Percentiles rank a stretch among this genome's conserved stretches.
phyloP scores from a whole-genome alignment of 1,140 invertebrate species.

The Drosophila parvula region DNA sequence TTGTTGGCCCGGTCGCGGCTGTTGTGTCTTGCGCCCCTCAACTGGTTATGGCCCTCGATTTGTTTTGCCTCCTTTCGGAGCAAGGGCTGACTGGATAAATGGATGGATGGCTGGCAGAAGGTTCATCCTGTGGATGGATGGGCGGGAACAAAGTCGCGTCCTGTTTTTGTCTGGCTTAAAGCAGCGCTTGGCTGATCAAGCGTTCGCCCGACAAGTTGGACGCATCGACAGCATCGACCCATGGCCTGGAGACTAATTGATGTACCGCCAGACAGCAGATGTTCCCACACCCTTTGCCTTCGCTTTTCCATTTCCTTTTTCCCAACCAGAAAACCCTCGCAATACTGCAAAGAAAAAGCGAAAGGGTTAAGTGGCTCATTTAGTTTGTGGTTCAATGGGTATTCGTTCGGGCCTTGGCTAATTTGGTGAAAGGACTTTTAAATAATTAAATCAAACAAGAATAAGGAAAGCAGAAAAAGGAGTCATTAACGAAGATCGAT shows the following conservation, averaged over 20 bases:
- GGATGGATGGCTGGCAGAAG: background rate
- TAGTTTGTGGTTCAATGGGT: constrained; percentile 66
- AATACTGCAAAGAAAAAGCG: constrained; percentile 5
- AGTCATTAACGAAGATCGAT: constrained; percentile 27
- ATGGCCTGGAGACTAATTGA: constrained; percentile 59
- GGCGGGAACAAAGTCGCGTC: constrained; percentile 11
- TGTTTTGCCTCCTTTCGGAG: constrained; percentile 28
- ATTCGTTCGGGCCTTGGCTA: constrained; percentile 44
- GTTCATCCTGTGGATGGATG: constrained; percentile 2
- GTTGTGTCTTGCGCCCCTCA: constrained; percentile 58
- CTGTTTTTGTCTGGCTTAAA: constrained; percentile 32
- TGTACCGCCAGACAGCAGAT: constrained; percentile 53
- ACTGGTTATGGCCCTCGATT: constrained; percentile 58
- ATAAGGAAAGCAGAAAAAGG: background rate
- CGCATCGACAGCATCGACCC: constrained; percentile 63
- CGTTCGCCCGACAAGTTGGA: constrained; percentile 58
- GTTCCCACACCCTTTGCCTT: constrained; percentile 7
- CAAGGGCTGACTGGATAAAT: constrained; percentile 2
- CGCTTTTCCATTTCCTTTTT: constrained; percentile 6
- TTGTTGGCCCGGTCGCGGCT: constrained; percentile 60
- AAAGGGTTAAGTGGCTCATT: constrained; percentile 75
- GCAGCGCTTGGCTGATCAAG: constrained; percentile 64
- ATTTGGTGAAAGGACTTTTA: constrained; percentile 51
- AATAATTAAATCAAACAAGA: constrained; percentile 36
- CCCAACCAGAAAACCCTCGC: background rate